phyloP scores from a whole-genome alignment of 1,140 invertebrate genomes.

The Meloidogyne floridensis region DNA sequence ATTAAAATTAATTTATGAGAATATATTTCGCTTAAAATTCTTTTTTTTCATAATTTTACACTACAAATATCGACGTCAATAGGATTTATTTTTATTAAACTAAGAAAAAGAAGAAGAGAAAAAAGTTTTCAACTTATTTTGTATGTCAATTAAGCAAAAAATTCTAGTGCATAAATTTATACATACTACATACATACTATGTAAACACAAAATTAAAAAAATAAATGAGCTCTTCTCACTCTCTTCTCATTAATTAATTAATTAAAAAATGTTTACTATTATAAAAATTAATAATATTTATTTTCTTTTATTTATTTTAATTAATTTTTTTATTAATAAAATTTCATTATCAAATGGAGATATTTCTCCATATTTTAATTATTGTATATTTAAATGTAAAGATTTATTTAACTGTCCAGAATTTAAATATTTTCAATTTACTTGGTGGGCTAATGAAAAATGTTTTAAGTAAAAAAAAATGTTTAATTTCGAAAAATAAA shows the following conservation, averaged over 20 bases:
- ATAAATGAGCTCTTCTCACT: background rate
- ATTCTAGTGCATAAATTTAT: background rate
- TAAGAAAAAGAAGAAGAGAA: too few relatives aligned
- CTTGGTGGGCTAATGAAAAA: constrained; percentile 36
- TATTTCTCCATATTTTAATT: background rate
- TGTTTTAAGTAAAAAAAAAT: constrained; percentile 38
- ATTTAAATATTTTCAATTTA: constrained; percentile 19
- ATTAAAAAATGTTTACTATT: background rate
- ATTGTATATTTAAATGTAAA: background rate
- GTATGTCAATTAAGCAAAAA: constrained; percentile 8
- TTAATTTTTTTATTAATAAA: background rate
- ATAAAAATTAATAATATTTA: background rate
- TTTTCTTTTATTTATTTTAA: constrained; percentile 4
- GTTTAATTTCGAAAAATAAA: background rate
- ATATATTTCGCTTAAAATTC: too few relatives aligned
- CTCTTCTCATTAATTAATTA: background rate
- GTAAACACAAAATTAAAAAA: too few relatives aligned
- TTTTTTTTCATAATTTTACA: too few relatives aligned
- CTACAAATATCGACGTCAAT: too few relatives aligned
- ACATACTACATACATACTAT: too few relatives aligned
- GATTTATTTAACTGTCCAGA: background rate
- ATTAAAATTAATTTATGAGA: too few relatives aligned
- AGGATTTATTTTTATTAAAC: too few relatives aligned
- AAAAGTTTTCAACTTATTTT: background rate
- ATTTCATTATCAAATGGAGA: background rate